Percentiles rank a stretch among this genome's conserved stretches.
Conservation (phyloP, 2,888 invertebrate genomes). For the Gonocerus acuteangulatus region DNA sequence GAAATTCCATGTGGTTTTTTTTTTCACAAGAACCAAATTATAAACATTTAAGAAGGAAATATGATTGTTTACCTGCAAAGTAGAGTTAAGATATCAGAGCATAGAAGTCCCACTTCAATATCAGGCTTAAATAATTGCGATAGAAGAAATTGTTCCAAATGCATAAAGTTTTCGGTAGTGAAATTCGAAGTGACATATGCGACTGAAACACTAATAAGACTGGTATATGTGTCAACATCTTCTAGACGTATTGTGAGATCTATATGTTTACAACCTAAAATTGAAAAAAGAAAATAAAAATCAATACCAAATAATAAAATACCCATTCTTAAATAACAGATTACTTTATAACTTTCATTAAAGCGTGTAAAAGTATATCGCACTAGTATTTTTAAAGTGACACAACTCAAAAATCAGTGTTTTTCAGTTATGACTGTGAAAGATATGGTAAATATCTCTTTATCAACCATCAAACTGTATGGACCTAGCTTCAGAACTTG, state of each 20-base stretch:
- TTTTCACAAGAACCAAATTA: too few relatives aligned
- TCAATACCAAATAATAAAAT: not conserved
- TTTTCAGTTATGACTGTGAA: too few relatives aligned
- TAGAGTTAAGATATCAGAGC: slow-evolving; percentile 2
- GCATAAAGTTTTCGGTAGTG: not conserved
- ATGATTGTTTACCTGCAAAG: slow-evolving; percentile 6
- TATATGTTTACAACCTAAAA: not conserved
- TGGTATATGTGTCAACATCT: slow-evolving; percentile 5
- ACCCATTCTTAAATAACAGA: not conserved
- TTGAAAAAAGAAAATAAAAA: not conserved
- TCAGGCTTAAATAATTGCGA: not conserved
- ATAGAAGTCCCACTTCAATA: slow-evolving; percentile 1
- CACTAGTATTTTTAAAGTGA: too few relatives aligned
- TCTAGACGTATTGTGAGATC: slow-evolving; percentile 7
- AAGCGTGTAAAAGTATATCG: too few relatives aligned
- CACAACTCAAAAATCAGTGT: too few relatives aligned
- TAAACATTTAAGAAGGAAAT: too few relatives aligned
- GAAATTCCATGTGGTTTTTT: too few relatives aligned
- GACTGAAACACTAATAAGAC: not conserved
- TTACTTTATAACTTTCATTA: not conserved
- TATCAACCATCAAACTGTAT: too few relatives aligned
- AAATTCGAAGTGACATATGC: slow-evolving; percentile 8
- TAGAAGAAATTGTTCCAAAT: not conserved
- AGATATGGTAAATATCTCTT: too few relatives aligned
- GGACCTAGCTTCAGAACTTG: too few relatives aligned